Conservation (phyloP, 2,797 vertebrate species). For the Pagetopsis macropterus region DNA sequence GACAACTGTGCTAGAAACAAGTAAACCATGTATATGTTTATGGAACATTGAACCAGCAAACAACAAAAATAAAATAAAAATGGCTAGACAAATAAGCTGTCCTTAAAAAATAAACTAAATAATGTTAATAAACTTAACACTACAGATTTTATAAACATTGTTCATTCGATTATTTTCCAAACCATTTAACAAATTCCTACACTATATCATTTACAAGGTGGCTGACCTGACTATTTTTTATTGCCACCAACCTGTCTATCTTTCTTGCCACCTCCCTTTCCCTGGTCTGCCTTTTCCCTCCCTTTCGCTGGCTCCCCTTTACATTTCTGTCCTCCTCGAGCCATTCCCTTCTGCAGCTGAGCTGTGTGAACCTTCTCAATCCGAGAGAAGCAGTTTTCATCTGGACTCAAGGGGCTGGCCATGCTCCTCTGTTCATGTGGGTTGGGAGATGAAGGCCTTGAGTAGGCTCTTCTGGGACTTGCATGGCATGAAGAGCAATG, state of each 20-base stretch:
- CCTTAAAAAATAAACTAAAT: conserved; percentile 18
- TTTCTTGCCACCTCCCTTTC: conserved; percentile 64
- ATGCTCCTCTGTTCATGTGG: conserved; percentile 22
- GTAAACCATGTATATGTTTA: neutral
- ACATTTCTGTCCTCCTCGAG: conserved; percentile 50
- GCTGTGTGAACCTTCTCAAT: conserved; percentile 76
- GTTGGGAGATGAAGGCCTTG: conserved; percentile 62
- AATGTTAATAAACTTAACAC: neutral
- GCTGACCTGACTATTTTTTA: conserved; percentile 49
- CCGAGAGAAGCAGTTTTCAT: conserved; percentile 77
- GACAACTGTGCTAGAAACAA: conserved; percentile 5
- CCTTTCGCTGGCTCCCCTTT: conserved; percentile 53
- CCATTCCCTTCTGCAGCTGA: conserved; percentile 63
- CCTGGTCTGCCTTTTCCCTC: conserved; percentile 50
- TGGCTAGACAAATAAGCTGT: neutral
- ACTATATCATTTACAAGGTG: neutral
- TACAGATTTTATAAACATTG: conserved; percentile 17
- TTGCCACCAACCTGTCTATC: conserved; percentile 61
- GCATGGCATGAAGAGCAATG: conserved; percentile 54
- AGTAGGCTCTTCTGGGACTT: conserved; percentile 57
- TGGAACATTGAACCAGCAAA: conserved; percentile 1
- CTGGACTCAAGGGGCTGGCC: conserved; percentile 45
- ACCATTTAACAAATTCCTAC: neutral
- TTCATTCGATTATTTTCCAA: neutral
- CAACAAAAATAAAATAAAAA: neutral